These are phyloP conservation scores for Rhagophthalmus giganteus DNA, from an alignment of 2,888 invertebrate species.

Conservation along the genomic window DNA sequence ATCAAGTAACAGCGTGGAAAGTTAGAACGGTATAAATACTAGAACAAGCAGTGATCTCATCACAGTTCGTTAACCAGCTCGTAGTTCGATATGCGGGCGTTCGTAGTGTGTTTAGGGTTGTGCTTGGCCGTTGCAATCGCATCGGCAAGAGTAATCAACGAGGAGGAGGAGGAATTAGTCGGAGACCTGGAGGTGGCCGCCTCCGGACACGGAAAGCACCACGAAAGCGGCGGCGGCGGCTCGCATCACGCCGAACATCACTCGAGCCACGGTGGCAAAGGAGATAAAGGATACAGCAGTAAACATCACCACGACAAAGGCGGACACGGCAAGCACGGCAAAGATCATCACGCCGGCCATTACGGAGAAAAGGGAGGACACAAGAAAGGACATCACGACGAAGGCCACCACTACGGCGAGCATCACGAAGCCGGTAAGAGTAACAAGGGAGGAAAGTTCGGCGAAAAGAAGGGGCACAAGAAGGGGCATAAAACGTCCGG, in stretches of 20 bases:
- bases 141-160: constrained; percentile 45
- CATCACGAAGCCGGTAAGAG: constrained; percentile 78
- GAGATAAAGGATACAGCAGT: constrained; percentile 77
- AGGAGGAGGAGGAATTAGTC: constrained; percentile 42
- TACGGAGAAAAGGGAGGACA: constrained; percentile 78
- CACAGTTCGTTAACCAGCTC: constrained; percentile 29
- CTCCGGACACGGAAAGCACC: constrained; percentile 46
- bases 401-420: constrained; percentile 73
- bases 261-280: constrained; percentile 73
- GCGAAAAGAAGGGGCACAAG: constrained; percentile 82
- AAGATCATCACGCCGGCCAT: constrained; percentile 76
- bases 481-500: constrained; percentile 84
- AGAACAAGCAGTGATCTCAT: constrained; percentile 28
- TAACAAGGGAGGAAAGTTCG: constrained; percentile 78
- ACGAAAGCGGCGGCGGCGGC: constrained; percentile 70
- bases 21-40: constrained; percentile 46
- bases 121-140: constrained; percentile 43
- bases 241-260: constrained; percentile 70
- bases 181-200: constrained; percentile 21
- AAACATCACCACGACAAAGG: constrained; percentile 78
- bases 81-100: constrained; percentile 43
- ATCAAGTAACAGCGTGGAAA: constrained; percentile 35
- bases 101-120: constrained; percentile 47
- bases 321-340: constrained; percentile 74
- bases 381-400: constrained; percentile 79